Base-by-base conservation (phyloP, 2,797 vertebrate species). In the Nannoperca australis region DNA sequence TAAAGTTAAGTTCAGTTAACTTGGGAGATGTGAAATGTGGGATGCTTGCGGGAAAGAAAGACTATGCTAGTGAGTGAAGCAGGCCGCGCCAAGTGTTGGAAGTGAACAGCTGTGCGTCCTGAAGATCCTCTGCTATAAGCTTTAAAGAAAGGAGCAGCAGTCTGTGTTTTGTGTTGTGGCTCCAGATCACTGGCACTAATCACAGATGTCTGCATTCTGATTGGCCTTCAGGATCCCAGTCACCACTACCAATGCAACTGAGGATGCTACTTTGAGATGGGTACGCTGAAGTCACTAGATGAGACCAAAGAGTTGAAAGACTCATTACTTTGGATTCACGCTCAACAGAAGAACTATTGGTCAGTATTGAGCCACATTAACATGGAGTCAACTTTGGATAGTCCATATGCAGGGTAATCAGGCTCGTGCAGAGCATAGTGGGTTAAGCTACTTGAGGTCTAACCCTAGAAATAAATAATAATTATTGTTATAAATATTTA, bases 81-180 rank as follows among this genome's bases (percentile, higher is more conserved):
- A 49, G 47, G 61, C 47, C 20, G 55, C 30, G 13, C 40, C 13
- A 63, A 36, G 40, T 34, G 55, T 58, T 64, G 44, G 50, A 44
- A 56, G 34, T 42, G 51, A 82, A 73, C 83, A 75, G 75, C 78
- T 72, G 70, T 50, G 42, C n/a, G 61, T 51, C 34, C 73, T 51
- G 15, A 51, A 56, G 62, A 71, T 45, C 44, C 18, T 73, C 40
- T 61, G 47, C 50, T 53, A 8, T 15, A 66, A 75, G n/a, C 7
- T 12, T 12, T 4, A 56, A 51, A 60, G 38, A 36, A 42, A 55
- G 49, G 42, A 71, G 60, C 38, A 49, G 40, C 42, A 34, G 5
- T 18, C 27, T 44, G 18, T 11, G 47, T 15, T 45, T n/a, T 45
- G 17, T 67, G 22, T 63, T 51, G 36, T 44, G 42, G 22, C 27